Evolutionary conservation across 1,140 invertebrate species (phyloP).

Genomic region (Ceratoteleas bidentatus): DNA sequence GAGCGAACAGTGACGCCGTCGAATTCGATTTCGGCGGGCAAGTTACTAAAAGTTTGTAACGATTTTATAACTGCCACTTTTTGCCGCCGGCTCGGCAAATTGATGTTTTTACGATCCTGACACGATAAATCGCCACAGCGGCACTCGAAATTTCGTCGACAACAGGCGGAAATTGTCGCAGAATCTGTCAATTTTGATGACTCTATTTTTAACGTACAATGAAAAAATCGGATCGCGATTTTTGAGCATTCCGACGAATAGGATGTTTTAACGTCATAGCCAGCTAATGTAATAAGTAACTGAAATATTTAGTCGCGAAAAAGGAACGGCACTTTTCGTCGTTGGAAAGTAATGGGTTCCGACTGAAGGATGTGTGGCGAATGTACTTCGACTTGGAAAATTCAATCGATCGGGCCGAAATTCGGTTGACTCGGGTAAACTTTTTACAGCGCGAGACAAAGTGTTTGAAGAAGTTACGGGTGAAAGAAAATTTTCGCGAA

Average conservation of each 20-base stretch:
- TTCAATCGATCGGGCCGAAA: conserved; percentile 23
- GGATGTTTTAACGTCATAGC: too few species aligned
- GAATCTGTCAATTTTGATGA: background rate
- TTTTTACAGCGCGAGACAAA: conserved; percentile 41
- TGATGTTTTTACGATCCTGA: conserved; percentile 37
- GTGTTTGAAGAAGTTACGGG: conserved; percentile 30
- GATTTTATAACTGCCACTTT: conserved; percentile 46
- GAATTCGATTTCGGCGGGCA: conserved; percentile 28
- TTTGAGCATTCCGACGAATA: too few species aligned
- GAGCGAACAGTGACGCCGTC: conserved; percentile 1
- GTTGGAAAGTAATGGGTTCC: background rate
- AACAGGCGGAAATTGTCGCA: conserved; percentile 30
- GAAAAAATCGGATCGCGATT: too few species aligned
- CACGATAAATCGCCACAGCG: conserved; percentile 28
- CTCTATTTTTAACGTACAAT: too few species aligned
- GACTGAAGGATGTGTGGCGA: background rate
- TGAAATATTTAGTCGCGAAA: too few species aligned
- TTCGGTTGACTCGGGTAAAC: conserved; percentile 29
- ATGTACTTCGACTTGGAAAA: conserved; percentile 14
- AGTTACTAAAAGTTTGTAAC: conserved; percentile 46
- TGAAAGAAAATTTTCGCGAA: conserved; percentile 18
- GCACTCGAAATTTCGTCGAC: conserved; percentile 15
- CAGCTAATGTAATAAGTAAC: too few species aligned
- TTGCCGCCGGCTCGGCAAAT: conserved; percentile 29
- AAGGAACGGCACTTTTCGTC: too few species aligned